These are phyloP conservation scores for Toxonevra muliebris DNA, from an alignment of 2,888 invertebrate genomes.

Conservation along the genomic window DNA sequence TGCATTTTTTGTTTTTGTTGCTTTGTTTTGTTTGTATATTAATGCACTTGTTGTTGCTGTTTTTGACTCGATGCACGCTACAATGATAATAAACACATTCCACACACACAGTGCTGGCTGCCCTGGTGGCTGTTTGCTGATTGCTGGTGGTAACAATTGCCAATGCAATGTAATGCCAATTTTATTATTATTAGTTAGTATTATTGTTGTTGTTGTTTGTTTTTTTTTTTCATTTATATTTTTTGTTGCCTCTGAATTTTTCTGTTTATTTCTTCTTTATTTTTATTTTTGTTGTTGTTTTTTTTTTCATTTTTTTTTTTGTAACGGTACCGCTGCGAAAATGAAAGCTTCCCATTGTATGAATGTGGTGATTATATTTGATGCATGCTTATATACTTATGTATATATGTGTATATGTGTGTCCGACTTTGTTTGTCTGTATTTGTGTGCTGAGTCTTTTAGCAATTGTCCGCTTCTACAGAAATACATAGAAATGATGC, in stretches of 20 bases:
- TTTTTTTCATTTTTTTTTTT: slow-evolving; percentile 43
- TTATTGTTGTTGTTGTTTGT: slow-evolving; percentile 25
- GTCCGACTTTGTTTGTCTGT: too few relatives aligned
- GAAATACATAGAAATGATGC: too few relatives aligned
- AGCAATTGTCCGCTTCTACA: too few relatives aligned
- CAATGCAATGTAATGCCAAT: background rate
- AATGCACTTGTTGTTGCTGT: slow-evolving; percentile 51
- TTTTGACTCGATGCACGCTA: slow-evolving; percentile 30
- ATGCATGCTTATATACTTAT: too few relatives aligned
- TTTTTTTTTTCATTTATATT: slow-evolving; percentile 16
- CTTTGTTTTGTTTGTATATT: slow-evolving; percentile 11
- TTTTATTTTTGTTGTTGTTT: slow-evolving; percentile 41
- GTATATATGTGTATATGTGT: too few relatives aligned
- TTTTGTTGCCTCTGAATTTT: slow-evolving; percentile 38
- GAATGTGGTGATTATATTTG: background rate
- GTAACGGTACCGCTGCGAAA: slow-evolving; percentile 59
- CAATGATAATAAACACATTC: slow-evolving; percentile 13
- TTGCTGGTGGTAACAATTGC: slow-evolving; percentile 14
- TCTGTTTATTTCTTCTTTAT: slow-evolving; percentile 24
- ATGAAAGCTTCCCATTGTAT: slow-evolving; percentile 54
- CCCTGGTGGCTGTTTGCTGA: slow-evolving; percentile 18
- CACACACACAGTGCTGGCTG: slow-evolving; percentile 40
- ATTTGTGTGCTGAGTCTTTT: too few relatives aligned
- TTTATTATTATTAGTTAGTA: background rate
- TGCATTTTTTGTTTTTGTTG: slow-evolving; percentile 5